Percentiles rank a stretch among this genome's conserved stretches.
Conservation (phyloP, 2,888 invertebrate species). For the Rotaria socialis region DNA sequence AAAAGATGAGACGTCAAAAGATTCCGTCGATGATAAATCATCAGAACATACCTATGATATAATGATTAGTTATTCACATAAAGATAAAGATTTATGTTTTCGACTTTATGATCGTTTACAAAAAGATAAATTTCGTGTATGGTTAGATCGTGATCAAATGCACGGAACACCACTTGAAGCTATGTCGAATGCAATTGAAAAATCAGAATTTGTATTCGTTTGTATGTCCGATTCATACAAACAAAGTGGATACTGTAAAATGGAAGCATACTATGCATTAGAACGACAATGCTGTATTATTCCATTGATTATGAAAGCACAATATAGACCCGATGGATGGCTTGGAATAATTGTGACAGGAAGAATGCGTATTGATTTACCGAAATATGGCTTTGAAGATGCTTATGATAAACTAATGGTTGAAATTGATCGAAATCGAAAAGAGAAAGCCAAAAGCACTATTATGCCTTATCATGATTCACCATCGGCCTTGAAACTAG, state of each 20-base stretch:
- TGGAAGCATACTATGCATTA: slow-evolving; percentile 27
- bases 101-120: slow-evolving; percentile 4
- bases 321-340: slow-evolving; percentile 38
- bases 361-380: neutral
- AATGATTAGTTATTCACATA: slow-evolving; percentile 35
- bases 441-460: neutral
- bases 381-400: slow-evolving; percentile 4
- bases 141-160: slow-evolving; percentile 25
- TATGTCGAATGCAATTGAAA: slow-evolving; percentile 36
- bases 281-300: neutral
- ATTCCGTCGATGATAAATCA: neutral
- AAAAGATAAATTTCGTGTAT: slow-evolving; percentile 22
- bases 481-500: neutral
- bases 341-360: slow-evolving; percentile 7
- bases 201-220: neutral
- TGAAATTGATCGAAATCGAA: slow-evolving; percentile 18
- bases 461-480: neutral
- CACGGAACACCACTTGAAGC: neutral
- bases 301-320: neutral
- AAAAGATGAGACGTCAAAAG: neutral
- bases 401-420: neutral
- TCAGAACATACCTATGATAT: neutral
- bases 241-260: slow-evolving; percentile 24
- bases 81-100: slow-evolving; percentile 15
- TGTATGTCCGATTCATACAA: slow-evolving; percentile 37